These are phyloP conservation scores for Lasiommata megera DNA, from an alignment of 2,888 invertebrate genomes.

Conservation along the genomic window DNA sequence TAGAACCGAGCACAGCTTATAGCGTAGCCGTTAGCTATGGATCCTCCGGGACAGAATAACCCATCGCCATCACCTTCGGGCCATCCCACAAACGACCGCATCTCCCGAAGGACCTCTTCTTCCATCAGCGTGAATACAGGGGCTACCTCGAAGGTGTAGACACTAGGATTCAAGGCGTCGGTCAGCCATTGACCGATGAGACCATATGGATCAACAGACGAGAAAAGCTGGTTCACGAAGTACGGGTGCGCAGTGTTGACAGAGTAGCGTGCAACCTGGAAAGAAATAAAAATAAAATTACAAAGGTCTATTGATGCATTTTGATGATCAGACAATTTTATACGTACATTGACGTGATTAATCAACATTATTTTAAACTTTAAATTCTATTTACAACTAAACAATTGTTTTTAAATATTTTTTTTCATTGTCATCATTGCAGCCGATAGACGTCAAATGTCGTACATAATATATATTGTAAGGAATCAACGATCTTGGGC, in stretches of 20 bases:
- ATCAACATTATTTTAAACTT: too few species aligned
- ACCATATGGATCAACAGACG: slow-evolving; percentile 92
- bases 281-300: not conserved
- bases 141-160: slow-evolving; percentile 94
- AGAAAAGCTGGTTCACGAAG: slow-evolving; percentile 94
- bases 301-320: too few species aligned
- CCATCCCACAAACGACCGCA: slow-evolving; percentile 90
- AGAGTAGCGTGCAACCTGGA: slow-evolving; percentile 84
- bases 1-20: slow-evolving; percentile 91
- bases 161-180: slow-evolving; percentile 92
- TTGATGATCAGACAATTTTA: too few species aligned
- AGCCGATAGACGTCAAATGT: too few species aligned
- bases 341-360: too few species aligned
- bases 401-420: too few species aligned
- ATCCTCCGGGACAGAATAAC: slow-evolving; percentile 94
- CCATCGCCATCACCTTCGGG: slow-evolving; percentile 89
- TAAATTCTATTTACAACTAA: too few species aligned
- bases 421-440: too few species aligned
- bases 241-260: slow-evolving; percentile 95
- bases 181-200: slow-evolving; percentile 92
- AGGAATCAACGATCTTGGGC: too few species aligned
- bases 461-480: too few species aligned
- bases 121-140: slow-evolving; percentile 95
- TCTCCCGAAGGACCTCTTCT: slow-evolving; percentile 88
- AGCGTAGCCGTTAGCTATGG: slow-evolving; percentile 95